phyloP scores from a whole-genome alignment of 2,797 vertebrate species.

The Hybognathus amarus region DNA sequence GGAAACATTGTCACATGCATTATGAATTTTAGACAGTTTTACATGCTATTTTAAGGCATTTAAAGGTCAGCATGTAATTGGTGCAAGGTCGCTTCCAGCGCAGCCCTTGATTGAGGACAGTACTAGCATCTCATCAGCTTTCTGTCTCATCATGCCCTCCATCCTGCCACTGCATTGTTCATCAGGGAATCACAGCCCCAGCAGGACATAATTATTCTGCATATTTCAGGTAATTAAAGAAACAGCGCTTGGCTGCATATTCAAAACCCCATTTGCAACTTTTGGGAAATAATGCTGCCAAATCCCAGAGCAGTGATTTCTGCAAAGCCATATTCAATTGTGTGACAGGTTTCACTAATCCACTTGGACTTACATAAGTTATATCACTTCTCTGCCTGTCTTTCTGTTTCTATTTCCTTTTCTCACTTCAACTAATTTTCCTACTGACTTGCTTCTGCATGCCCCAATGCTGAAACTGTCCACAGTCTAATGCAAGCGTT shows the following conservation, averaged over 20 bases:
- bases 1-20: background rate
- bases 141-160: slow-evolving; percentile 67
- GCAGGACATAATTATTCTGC: slow-evolving; percentile 61
- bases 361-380: slow-evolving; percentile 46
- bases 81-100: slow-evolving; percentile 46
- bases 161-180: slow-evolving; percentile 66
- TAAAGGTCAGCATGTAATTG: slow-evolving; percentile 65
- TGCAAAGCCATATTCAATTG: slow-evolving; percentile 37
- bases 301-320: slow-evolving; percentile 45
- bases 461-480: background rate
- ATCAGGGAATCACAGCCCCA: slow-evolving; percentile 62
- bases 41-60: slow-evolving; percentile 19
- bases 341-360: slow-evolving; percentile 50
- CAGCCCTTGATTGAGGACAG: slow-evolving; percentile 75
- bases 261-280: slow-evolving; percentile 64
- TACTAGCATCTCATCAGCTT: slow-evolving; percentile 69
- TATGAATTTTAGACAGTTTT: slow-evolving; percentile 12
- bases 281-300: slow-evolving; percentile 51
- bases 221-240: slow-evolving; percentile 71
- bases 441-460: slow-evolving; percentile 5
- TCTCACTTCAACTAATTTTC: background rate
- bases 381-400: slow-evolving; percentile 38
- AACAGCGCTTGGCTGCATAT: slow-evolving; percentile 65
- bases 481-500: background rate
- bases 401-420: background rate